These are phyloP conservation scores for Drosophila siamana DNA, from an alignment of 2,888 invertebrate species.

Conservation along the genomic window DNA sequence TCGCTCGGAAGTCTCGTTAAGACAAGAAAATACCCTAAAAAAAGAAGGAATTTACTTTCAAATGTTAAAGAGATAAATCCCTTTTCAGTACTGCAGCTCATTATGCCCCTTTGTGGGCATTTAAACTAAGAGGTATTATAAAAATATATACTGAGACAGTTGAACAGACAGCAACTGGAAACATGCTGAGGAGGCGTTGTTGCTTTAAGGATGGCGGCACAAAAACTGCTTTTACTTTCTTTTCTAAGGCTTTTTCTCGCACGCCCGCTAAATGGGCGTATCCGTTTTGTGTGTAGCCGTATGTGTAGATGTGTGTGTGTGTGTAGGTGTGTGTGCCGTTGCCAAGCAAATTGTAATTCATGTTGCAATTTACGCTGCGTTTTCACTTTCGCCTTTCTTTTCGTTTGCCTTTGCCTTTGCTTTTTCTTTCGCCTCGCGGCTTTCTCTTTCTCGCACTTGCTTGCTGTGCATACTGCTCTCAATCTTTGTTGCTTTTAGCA, in stretches of 20 bases:
- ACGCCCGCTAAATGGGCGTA: conserved; percentile 16
- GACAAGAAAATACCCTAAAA: conserved; percentile 23
- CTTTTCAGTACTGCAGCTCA: neutral
- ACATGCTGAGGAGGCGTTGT: conserved; percentile 30
- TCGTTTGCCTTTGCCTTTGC: neutral
- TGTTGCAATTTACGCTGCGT: conserved; percentile 72
- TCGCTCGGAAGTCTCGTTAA: neutral
- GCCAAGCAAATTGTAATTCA: conserved; percentile 68
- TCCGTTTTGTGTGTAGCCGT: neutral
- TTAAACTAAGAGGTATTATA: conserved; percentile 27
- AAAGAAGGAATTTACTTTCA: neutral
- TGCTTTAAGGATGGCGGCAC: conserved; percentile 46
- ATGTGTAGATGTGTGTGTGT: too few relatives aligned
- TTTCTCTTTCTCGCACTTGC: too few relatives aligned
- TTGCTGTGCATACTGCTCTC: neutral
- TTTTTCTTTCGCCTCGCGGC: conserved; percentile 1
- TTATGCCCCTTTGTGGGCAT: neutral
- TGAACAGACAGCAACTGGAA: conserved; percentile 24
- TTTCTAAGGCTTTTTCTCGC: conserved; percentile 36
- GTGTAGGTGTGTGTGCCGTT: conserved; percentile 14
- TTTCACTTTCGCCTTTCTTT: conserved; percentile 57
- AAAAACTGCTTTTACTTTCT: conserved; percentile 44
- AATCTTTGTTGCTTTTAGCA: conserved; percentile 25
- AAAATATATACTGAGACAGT: conserved; percentile 33
- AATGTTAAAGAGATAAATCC: neutral